Conservation (phyloP, 2,113 vertebrate species). For the Crotalus tigris region DNA sequence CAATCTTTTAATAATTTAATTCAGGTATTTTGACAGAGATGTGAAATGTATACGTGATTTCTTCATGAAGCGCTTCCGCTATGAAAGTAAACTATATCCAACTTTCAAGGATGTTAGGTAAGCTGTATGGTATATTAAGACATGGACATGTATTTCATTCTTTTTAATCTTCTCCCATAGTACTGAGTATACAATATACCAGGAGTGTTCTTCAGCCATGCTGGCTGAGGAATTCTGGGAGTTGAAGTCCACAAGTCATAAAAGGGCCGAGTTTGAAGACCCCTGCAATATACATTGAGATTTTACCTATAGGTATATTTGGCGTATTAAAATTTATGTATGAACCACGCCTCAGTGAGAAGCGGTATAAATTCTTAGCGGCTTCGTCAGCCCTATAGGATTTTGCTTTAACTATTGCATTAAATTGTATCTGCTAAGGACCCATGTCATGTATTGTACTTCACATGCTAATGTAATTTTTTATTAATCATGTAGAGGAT, state of each 20-base stretch:
- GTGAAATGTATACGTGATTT: constrained; percentile 92
- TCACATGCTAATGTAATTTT: neutral
- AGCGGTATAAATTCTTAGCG: neutral
- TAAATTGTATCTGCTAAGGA: neutral
- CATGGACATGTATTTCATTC: neutral
- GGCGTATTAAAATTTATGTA: neutral
- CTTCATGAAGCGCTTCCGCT: constrained; percentile 85
- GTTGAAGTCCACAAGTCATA: too few species aligned
- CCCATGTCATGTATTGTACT: neutral
- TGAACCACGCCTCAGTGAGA: neutral
- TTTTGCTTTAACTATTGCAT: neutral
- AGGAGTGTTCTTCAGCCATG: too few species aligned
- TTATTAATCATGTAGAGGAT: neutral
- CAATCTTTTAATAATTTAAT: constrained; percentile 26
- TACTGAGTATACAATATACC: neutral
- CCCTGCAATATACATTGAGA: neutral
- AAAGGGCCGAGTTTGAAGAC: too few species aligned
- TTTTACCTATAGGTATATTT: neutral
- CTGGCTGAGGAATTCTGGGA: too few species aligned
- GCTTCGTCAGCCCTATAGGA: neutral
- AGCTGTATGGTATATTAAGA: constrained; percentile 33
- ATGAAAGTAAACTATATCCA: constrained; percentile 93
- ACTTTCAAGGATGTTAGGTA: constrained; percentile 88
- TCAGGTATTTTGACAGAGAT: constrained; percentile 96
- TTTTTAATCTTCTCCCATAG: neutral